A percentile compares a stretch with the other conserved stretches of the same genome.
phyloP scores from a whole-genome alignment of 2,888 invertebrate species.

The Troides aeacus region DNA sequence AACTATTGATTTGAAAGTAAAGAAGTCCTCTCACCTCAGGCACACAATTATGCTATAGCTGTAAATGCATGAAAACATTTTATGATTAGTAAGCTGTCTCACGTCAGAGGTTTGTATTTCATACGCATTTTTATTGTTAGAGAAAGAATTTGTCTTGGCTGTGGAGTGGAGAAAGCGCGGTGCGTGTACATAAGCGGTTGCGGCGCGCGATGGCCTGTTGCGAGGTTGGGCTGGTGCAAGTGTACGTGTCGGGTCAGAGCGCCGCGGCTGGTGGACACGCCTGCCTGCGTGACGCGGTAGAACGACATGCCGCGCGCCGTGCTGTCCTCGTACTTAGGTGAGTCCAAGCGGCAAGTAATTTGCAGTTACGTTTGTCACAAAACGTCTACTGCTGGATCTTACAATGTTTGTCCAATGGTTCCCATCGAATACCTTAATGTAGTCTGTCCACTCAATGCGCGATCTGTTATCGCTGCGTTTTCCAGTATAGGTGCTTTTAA shows the following conservation, averaged over 20 bases:
- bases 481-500: too few species aligned
- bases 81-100: not conserved
- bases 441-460: too few species aligned
- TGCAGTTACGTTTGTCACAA: too few species aligned
- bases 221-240: conserved; percentile 78
- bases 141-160: conserved; percentile 28
- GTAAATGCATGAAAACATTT: not conserved
- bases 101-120: not conserved
- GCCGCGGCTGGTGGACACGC: conserved; percentile 75
- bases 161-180: conserved; percentile 45
- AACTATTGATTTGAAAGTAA: too few species aligned
- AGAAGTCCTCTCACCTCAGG: not conserved
- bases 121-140: not conserved
- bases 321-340: conserved; percentile 56
- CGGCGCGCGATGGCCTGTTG: conserved; percentile 57
- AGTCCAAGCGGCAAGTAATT: not conserved
- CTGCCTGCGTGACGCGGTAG: conserved; percentile 63
- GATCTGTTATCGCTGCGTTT: too few species aligned
- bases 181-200: conserved; percentile 52
- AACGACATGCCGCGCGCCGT: conserved; percentile 50
- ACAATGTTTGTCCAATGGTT: too few species aligned
- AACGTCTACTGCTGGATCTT: too few species aligned
- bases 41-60: too few species aligned
- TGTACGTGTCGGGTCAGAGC: conserved; percentile 82
- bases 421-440: too few species aligned